Evolutionary conservation across 1,140 invertebrate species (phyloP), one percentile per base, ranked within the genome.

Genomic region (Colletes gigas): DNA sequence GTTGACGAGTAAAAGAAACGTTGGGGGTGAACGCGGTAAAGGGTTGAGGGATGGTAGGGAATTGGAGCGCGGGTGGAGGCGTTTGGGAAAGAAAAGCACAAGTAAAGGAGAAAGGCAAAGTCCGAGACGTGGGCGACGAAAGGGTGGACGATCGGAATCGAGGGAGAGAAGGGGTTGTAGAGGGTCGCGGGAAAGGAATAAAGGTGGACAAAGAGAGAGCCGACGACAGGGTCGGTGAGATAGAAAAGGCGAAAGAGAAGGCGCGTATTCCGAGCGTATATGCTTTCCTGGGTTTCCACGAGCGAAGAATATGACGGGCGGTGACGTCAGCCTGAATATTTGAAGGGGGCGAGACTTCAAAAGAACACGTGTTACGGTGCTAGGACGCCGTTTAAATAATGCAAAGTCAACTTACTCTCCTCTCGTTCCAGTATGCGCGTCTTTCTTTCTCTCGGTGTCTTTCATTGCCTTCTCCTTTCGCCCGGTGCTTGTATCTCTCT

Each of bases 361-460:
- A 93, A 93, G 92, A 93, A 93, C 92, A 93, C 91, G 92, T 93
- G 92, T 92, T 92, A 92, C 91, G 85, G 88, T 88, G 90, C 88
- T 91, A 92, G 91, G 90, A 93, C 91, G 90, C 89, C 91, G 90
- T 90, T 92, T 93, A 93, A 93, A 93, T 93, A 92, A 93, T 93
- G 92, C 92, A 93, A 91, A 92, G 92, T 92, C 91, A 92, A 93
- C 92, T 93, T 92, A 92, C 89, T 91, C 91, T 89, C 77, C 83
- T 78, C 65, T 82, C 84, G 78, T 65, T 73, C 69, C 66, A 60
- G 70, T 60, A 71, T 68, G 30, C 65, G 50, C 50, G 55, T 69
- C 44, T 69, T 69, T 75, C 81, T 63, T 79, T 62, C 44, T 65
- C 75, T 59, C 59, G 54, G 67, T 69, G 59, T 81, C 81, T 83